phyloP scores from a whole-genome alignment of 2,113 vertebrate species.

The Blennius ocellaris region DNA sequence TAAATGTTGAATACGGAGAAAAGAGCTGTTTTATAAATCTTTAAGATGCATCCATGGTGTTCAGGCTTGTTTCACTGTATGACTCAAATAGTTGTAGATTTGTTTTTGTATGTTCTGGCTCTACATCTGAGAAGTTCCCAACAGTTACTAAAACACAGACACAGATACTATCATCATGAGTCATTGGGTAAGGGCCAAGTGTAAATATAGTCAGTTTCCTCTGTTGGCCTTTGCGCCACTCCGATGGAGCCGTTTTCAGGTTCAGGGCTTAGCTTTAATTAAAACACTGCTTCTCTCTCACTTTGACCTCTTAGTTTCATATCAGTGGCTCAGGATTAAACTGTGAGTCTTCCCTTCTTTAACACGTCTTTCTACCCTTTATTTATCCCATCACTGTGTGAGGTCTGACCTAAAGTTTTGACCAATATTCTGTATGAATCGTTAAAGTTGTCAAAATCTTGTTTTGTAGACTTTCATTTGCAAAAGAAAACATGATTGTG shows the following conservation, averaged over 20 bases:
- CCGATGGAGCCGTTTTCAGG: neutral
- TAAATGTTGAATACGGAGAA: neutral
- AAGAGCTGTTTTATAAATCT: neutral
- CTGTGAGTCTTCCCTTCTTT: neutral
- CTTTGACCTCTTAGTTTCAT: neutral
- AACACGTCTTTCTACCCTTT: neutral
- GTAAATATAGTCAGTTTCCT: constrained; percentile 5
- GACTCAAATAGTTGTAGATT: neutral
- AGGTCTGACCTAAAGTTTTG: neutral
- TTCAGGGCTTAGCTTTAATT: neutral
- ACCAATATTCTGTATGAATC: neutral
- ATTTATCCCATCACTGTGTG: neutral
- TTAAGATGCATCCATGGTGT: too few species aligned
- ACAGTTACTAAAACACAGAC: neutral
- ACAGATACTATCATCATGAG: neutral
- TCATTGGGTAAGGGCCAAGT: constrained; percentile 5
- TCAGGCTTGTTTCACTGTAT: neutral
- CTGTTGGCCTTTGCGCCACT: neutral
- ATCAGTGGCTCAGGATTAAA: constrained; percentile 3
- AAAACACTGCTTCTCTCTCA: neutral
- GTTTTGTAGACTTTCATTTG: neutral
- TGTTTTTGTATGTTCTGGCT: neutral
- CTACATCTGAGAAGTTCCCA: neutral
- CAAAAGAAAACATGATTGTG: neutral
- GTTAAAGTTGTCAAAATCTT: neutral